These are phyloP conservation scores for Epistrophe eligans DNA, from an alignment of 2,888 invertebrate species.

Conservation along the genomic window DNA sequence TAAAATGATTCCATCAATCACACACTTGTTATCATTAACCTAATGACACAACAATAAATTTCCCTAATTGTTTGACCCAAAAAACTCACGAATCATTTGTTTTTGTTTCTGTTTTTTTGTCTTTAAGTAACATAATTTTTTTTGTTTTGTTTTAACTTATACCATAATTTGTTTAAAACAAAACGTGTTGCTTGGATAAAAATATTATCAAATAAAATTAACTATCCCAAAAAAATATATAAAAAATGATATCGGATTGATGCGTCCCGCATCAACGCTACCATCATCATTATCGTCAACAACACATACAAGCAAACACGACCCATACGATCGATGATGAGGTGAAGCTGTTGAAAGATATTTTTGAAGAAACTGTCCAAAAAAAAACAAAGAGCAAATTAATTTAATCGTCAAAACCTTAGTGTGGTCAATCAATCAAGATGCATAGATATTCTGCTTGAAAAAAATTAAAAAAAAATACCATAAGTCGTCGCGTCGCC, in stretches of 20 bases:
- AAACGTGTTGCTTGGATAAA: slow-evolving; percentile 55
- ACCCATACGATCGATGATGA: slow-evolving; percentile 8
- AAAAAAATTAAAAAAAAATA: background rate
- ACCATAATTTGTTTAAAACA: slow-evolving; percentile 40
- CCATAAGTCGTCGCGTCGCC: slow-evolving; percentile 27
- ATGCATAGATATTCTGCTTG: slow-evolving; percentile 50
- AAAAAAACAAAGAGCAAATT: slow-evolving; percentile 68
- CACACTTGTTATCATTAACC: slow-evolving; percentile 75
- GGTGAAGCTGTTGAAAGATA: slow-evolving; percentile 26
- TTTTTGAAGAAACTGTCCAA: slow-evolving; percentile 62
- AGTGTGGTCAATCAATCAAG: slow-evolving; percentile 73
- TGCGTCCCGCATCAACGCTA: slow-evolving; percentile 55
- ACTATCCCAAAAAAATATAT: slow-evolving; percentile 5
- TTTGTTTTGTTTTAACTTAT: background rate
- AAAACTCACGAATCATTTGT: slow-evolving; percentile 62
- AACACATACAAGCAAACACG: slow-evolving; percentile 9
- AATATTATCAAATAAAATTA: slow-evolving; percentile 55
- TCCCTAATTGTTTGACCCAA: slow-evolving; percentile 74
- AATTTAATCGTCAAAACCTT: slow-evolving; percentile 64
- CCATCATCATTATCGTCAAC: slow-evolving; percentile 42
- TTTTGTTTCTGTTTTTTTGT: slow-evolving; percentile 9
- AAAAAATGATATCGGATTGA: slow-evolving; percentile 31
- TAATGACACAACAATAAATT: slow-evolving; percentile 74
- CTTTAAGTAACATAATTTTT: background rate
- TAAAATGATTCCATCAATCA: slow-evolving; percentile 69